Conservation (phyloP, 2,113 vertebrate genomes). For the Cyrtonyx montezumae region DNA sequence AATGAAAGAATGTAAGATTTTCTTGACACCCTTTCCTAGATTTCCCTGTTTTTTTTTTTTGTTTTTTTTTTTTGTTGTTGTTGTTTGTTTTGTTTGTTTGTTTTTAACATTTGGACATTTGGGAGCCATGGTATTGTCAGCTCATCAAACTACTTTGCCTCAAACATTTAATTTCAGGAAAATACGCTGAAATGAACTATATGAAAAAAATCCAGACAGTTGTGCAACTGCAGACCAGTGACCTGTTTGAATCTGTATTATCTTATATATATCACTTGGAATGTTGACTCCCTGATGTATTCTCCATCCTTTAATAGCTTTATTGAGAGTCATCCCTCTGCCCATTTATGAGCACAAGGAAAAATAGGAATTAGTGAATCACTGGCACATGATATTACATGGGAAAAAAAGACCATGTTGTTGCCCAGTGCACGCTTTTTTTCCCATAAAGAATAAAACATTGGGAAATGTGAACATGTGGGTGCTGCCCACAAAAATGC, state of each 20-base stretch:
- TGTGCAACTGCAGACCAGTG: constrained; percentile 50
- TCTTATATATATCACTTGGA: constrained; percentile 42
- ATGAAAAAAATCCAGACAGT: constrained; percentile 56
- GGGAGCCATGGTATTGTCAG: constrained; percentile 20
- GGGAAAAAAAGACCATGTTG: constrained; percentile 63
- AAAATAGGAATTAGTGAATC: constrained; percentile 76
- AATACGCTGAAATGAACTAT: constrained; percentile 22
- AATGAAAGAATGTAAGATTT: not conserved
- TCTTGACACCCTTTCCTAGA: not conserved
- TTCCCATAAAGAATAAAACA: constrained; percentile 70
- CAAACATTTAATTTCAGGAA: constrained; percentile 21
- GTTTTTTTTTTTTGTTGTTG: too few species aligned
- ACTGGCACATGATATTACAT: constrained; percentile 72
- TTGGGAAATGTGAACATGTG: constrained; percentile 75
- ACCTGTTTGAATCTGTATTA: constrained; percentile 61
- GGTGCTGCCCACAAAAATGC: constrained; percentile 75
- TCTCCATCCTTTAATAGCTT: constrained; percentile 43
- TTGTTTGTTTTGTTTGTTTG: not conserved
- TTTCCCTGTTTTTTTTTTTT: constrained; percentile 20
- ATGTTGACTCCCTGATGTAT: constrained; percentile 25
- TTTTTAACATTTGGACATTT: not conserved
- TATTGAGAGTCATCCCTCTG: constrained; percentile 53
- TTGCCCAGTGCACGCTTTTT: constrained; percentile 46
- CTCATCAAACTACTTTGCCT: constrained; percentile 36
- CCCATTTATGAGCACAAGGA: constrained; percentile 19